Conservation (phyloP, 2,888 invertebrate species). For the Podotricha telesiphe region DNA sequence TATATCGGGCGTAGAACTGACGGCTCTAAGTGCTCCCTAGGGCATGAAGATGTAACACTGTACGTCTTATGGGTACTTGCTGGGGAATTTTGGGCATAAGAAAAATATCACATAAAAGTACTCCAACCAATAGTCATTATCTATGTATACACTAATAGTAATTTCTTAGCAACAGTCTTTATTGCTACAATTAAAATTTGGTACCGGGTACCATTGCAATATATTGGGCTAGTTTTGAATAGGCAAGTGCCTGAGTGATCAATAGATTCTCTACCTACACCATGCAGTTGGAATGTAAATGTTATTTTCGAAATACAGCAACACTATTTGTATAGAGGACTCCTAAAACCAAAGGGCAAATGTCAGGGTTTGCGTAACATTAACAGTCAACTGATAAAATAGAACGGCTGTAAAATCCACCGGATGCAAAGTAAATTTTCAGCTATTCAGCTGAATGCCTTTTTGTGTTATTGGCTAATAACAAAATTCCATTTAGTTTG, state of each 20-base stretch:
- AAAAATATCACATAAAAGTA: slow-evolving; percentile 1
- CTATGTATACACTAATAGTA: not conserved
- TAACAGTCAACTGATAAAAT: slow-evolving; percentile 9
- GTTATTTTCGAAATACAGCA: not conserved
- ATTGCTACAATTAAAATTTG: no score
- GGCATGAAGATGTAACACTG: not conserved
- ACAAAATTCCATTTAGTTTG: not conserved
- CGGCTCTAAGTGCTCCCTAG: not conserved
- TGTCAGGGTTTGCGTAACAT: slow-evolving; percentile 21
- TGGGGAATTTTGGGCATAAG: not conserved
- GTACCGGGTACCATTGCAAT: no score
- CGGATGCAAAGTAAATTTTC: slow-evolving; percentile 27
- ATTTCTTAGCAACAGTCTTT: no score
- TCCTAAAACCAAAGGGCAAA: slow-evolving; percentile 10
- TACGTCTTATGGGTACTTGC: not conserved
- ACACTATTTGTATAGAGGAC: not conserved
- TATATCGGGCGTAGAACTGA: not conserved
- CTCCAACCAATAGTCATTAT: not conserved
- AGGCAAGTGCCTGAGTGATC: no score
- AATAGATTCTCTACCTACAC: no score
- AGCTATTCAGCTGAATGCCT: not conserved
- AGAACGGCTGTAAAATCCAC: slow-evolving; percentile 21
- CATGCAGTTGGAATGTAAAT: no score
- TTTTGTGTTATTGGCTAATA: not conserved
- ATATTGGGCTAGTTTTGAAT: no score